These are phyloP conservation scores for Galeruca laticollis DNA, from an alignment of 2,888 invertebrate species.

Conservation along the genomic window DNA sequence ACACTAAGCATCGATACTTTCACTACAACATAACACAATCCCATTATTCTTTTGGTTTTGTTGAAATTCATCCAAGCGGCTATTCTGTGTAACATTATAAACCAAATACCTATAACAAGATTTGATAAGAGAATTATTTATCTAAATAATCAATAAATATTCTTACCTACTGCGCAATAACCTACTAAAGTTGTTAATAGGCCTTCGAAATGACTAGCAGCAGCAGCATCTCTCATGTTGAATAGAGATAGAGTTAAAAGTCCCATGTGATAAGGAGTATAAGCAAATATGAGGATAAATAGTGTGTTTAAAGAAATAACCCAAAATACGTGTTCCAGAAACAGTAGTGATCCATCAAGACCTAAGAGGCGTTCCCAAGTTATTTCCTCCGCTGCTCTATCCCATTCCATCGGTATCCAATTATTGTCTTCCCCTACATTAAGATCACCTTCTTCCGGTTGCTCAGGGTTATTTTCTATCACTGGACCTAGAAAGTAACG, in stretches of 20 bases:
- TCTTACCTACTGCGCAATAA: slow-evolving; percentile 83
- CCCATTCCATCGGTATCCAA: slow-evolving; percentile 99
- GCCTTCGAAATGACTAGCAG: slow-evolving; percentile 91
- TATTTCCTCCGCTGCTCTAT: slow-evolving; percentile 95
- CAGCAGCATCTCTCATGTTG: slow-evolving; percentile 75
- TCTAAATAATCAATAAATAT: not conserved
- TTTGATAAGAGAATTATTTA: not conserved
- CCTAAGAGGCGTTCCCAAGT: slow-evolving; percentile 98
- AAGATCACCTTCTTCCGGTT: slow-evolving; percentile 67
- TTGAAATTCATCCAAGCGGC: slow-evolving; percentile 85
- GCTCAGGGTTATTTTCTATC: slow-evolving; percentile 56
- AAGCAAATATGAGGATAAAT: slow-evolving; percentile 97
- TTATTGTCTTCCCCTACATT: slow-evolving; percentile 84
- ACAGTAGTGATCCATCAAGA: slow-evolving; percentile 95
- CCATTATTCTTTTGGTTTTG: slow-evolving; percentile 86
- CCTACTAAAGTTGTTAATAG: slow-evolving; percentile 92
- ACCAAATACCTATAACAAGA: slow-evolving; percentile 68
- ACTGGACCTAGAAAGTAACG: slow-evolving; percentile 51
- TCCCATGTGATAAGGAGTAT: slow-evolving; percentile 96
- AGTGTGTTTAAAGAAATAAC: slow-evolving; percentile 96
- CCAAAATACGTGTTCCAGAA: slow-evolving; percentile 99
- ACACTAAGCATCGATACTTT: slow-evolving; percentile 95
- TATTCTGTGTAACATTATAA: slow-evolving; percentile 87
- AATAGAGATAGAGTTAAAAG: slow-evolving; percentile 82
- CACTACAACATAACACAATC: slow-evolving; percentile 91